Evolutionary conservation across 2,888 invertebrate genomes (phyloP), one percentile per base, ranked within the genome.

Genomic region (Lithophane leautieri): DNA sequence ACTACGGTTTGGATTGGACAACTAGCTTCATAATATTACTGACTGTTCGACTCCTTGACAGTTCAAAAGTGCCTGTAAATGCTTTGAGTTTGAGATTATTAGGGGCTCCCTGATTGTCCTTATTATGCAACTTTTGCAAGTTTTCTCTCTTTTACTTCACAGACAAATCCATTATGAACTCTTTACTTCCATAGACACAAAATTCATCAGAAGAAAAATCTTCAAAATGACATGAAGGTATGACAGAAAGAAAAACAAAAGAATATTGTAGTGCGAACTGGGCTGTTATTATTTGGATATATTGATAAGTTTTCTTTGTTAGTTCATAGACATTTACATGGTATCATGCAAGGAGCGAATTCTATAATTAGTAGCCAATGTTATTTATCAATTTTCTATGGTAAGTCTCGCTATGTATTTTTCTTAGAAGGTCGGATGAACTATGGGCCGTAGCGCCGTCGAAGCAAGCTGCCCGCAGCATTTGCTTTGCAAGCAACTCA

Each of bases 371-470:
- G 89, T 92, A 93, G 91, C 94, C 93, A 94, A 95, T 95, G 95
- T 94, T 95, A 94, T 94, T 94, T 91, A 86, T 91, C 91, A 93
- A 93, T 94, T 94, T 95, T 93, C 76, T 95, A 95, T 94, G 95
- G 95, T 95, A 79, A 94, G 94, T 92, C 56, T 28, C 2, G 6
- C 50, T 54, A 40, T 58, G 65, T 73, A 19, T 69, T 61, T 61
- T 73, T 25, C 65, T 40, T 47, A 47, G 61, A 50, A 12, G 4
- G 25, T 14, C 8, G 0, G 1, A n/a, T 9, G 34, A 12, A 11
- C 25, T 40, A 16, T n/a, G 14, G 25, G 16, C 9, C 11, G 42
- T 44, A 9, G 3, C 1, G n/a, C 12, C 11, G 8, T 22, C 16
- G 19, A 12, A 22, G 9, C 16, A 34, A 25, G 14, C 12, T 50